Base-by-base conservation (phyloP, 2,113 vertebrate genomes). In the Pseudorhombus dupliciocellatus region DNA sequence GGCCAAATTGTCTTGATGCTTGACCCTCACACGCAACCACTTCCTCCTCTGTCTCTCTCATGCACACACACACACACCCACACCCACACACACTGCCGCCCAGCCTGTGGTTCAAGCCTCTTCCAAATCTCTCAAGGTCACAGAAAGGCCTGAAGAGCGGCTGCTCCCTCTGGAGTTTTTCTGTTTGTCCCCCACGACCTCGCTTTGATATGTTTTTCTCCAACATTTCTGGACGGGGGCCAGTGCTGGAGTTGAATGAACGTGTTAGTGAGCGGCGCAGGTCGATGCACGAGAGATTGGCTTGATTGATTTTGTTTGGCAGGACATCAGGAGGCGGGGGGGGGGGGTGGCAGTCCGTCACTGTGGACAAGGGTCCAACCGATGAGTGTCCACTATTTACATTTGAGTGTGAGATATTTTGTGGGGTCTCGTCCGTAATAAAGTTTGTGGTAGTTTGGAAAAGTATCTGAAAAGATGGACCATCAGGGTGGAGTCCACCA, bases 221-320 rank as follows among this genome's bases (percentile, higher is more conserved):
- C n/a, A 12, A 64, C 21, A 66, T 57, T 64, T n/a, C 77, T 73
- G 79, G 69, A 24, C 22, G 70, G 7, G 0, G 7, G 80, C 73
- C 79, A 79, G 60, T 18, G 60, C 56, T 76, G 15, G 10, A 9
- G 50, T 24, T 9, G 63, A 64, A 71, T 34, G 80, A 75, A 70
- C 77, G 70, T 79, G 80, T 66, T 72, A 52, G 66, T 69, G 75
- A 68, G 46, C 57, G 66, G 55, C 52, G 59, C 52, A 2, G 59
- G 60, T 83, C 77, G 20, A 87, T 84, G 60, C n/a, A 15, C 22
- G 66, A 50, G 70, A 74, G 76, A 83, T 66, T 79, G 66, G 75
- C n/a, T n/a, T 68, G 77, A 87, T 77, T 80, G 70, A 83, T 84
- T 83, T 69, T 48, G 75, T 70, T 70, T 75, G 77, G 56, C 74